Evolutionary conservation across 37 sponge, comb jelly and placozoan genomes (phyloP).

Genomic region (Bolinopsis microptera): DNA sequence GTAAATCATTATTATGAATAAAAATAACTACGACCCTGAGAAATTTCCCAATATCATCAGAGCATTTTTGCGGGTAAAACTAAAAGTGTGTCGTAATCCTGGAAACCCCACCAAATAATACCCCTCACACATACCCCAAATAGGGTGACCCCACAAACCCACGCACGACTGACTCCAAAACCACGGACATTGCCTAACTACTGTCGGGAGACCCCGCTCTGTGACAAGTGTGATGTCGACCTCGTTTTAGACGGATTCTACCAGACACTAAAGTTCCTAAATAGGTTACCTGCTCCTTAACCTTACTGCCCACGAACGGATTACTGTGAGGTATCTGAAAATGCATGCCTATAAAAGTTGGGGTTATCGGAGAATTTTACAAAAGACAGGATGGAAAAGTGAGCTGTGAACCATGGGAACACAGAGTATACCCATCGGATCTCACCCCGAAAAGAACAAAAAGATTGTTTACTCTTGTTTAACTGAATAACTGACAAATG

Average conservation of each 20-base stretch:
- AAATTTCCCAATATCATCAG: no score
- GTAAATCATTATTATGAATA: no score
- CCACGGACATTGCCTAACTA: background rate
- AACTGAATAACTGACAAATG: background rate
- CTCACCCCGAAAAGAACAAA: background rate
- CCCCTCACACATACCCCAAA: no score
- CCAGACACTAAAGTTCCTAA: background rate
- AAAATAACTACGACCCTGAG: no score
- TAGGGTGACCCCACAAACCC: no score
- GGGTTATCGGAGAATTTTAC: background rate
- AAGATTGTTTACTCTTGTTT: background rate
- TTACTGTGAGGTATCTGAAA: background rate
- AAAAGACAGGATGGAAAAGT: background rate
- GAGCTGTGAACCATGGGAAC: background rate
- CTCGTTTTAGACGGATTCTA: background rate
- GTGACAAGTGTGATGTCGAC: background rate
- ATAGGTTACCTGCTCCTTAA: background rate
- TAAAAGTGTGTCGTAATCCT: no score
- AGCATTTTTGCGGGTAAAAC: no score
- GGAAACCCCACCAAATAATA: no score
- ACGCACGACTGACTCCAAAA: background rate
- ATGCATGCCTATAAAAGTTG: background rate
- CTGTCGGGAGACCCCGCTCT: background rate
- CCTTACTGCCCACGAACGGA: background rate
- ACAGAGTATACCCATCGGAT: background rate